These are phyloP conservation scores for Anoura caudifer DNA, from an alignment of 2,113 vertebrate genomes.

Conservation along the genomic window DNA sequence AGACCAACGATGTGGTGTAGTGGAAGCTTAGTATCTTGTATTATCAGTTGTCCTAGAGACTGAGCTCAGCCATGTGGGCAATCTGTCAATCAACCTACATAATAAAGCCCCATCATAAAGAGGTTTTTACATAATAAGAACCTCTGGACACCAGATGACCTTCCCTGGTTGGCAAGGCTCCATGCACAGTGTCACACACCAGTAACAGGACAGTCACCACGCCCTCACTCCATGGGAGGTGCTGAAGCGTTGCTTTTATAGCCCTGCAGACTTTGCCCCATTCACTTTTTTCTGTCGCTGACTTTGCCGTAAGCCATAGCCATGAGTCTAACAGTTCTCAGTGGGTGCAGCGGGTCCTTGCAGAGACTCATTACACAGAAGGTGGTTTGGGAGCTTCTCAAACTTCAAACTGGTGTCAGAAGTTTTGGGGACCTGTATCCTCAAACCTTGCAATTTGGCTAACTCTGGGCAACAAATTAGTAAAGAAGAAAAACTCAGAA, in stretches of 20 bases:
- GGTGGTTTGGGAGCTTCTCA: not conserved
- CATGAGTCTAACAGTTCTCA: not conserved
- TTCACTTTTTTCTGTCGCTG: not conserved
- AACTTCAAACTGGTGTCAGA: not conserved
- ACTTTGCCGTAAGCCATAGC: not conserved
- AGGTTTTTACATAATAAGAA: not conserved
- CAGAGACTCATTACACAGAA: not conserved
- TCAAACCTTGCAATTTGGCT: not conserved
- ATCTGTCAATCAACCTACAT: not conserved
- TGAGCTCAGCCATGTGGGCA: not conserved
- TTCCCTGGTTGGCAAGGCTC: not conserved
- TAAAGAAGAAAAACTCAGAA: not conserved
- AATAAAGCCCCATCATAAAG: not conserved
- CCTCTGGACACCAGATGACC: not conserved
- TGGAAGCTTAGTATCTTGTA: not conserved
- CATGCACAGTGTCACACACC: not conserved
- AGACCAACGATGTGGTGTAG: not conserved
- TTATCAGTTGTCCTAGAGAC: not conserved
- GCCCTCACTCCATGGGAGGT: not conserved
- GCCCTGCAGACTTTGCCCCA: not conserved
- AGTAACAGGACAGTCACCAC: not conserved
- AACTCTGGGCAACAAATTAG: not conserved
- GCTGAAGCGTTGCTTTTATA: not conserved
- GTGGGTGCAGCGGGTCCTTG: not conserved
- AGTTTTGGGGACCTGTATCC: not conserved